A percentile compares a stretch with the other conserved stretches of the same genome.
These are phyloP conservation scores for Bursaphelenchus mucronatus DNA, from an alignment of 1,140 invertebrate species.

Conservation along the genomic window DNA sequence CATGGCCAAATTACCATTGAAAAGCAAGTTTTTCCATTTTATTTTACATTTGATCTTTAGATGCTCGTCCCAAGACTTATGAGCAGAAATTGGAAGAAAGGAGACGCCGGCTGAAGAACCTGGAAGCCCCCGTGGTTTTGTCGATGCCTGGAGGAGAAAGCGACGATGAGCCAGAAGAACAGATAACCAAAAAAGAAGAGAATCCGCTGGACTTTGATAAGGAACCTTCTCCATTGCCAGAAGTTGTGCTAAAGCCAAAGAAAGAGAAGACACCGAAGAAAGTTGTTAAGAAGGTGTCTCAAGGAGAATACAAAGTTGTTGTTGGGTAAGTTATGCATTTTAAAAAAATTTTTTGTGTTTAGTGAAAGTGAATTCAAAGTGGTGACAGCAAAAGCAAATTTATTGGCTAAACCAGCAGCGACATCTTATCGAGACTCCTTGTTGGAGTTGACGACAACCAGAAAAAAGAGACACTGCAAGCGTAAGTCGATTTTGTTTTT, in stretches of 20 bases:
- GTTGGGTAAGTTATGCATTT: slow-evolving; percentile 13
- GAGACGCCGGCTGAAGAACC: neutral
- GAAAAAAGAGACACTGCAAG: neutral
- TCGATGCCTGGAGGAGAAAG: slow-evolving; percentile 20
- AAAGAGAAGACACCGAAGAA: slow-evolving; percentile 25
- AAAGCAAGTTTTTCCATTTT: slow-evolving; percentile 12
- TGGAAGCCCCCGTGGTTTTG: neutral
- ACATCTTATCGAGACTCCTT: neutral
- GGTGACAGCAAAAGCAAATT: slow-evolving; percentile 11
- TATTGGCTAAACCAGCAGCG: neutral
- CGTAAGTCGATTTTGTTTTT: neutral
- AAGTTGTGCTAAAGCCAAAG: slow-evolving; percentile 18
- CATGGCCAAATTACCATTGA: neutral
- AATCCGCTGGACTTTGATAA: slow-evolving; percentile 2
- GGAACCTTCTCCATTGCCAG: neutral
- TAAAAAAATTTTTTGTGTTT: slow-evolving; percentile 6
- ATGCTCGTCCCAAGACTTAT: slow-evolving; percentile 1
- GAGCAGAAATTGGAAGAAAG: slow-evolving; percentile 2
- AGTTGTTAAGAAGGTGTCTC: slow-evolving; percentile 19
- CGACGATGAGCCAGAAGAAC: slow-evolving; percentile 25
- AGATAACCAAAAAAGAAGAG: slow-evolving; percentile 12
- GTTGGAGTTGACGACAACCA: neutral
- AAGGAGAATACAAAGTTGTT: slow-evolving; percentile 23
- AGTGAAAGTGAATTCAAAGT: slow-evolving; percentile 32
- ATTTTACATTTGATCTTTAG: neutral